Evolutionary conservation across 2,888 invertebrate genomes (phyloP), one percentile per base, ranked within the genome.

Genomic region (Caenorhabditis sp.): DNA sequence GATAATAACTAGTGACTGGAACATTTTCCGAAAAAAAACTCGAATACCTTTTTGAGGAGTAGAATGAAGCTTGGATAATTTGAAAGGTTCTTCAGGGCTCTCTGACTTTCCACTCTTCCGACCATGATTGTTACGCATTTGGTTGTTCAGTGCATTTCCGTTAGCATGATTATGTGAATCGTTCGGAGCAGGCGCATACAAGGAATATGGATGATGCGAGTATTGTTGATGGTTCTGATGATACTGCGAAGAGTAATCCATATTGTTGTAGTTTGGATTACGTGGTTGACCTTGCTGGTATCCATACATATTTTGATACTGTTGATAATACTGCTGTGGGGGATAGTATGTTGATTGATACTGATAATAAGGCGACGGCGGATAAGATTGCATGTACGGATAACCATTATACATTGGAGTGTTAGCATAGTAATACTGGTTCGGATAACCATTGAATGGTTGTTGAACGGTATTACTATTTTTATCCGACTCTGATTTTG

Each of bases 341-440:
- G 8, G 63, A 38, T 8, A 36, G 7, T 23, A 52, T 3, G 43
- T 3, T 2, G 7, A 12, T 14, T 5, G 43, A 31, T 31, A 31
- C 31, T 12, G 63, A 38, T 8, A 36, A 7, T 23, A 52, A 43
- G 43, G 43, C 5, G 43, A 43, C 14, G 43, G 17, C 12, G 5
- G 43, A 14, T 43, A 43, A 17, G 43, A 17, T 14, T 43, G 43
- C 12, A 43, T 17, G 14, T 43, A 43, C 14, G 43, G 43, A 43
- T 43, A 43, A 7, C 43, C 43, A 43, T 43, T 43, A 21, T n/a
- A 26, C 53, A 26, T 60, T 14, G 25, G 10, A 21, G 1, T 50
- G n/a, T 17, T 25, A 12, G 27, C n/a, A 12, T 23, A 53, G n/a
- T 49, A 26, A 26, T 61, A 52, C 20, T 36, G 49, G 61, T 61